These are phyloP conservation scores for Esox masquinongy DNA, from an alignment of 2,797 vertebrate genomes.

Conservation along the genomic window DNA sequence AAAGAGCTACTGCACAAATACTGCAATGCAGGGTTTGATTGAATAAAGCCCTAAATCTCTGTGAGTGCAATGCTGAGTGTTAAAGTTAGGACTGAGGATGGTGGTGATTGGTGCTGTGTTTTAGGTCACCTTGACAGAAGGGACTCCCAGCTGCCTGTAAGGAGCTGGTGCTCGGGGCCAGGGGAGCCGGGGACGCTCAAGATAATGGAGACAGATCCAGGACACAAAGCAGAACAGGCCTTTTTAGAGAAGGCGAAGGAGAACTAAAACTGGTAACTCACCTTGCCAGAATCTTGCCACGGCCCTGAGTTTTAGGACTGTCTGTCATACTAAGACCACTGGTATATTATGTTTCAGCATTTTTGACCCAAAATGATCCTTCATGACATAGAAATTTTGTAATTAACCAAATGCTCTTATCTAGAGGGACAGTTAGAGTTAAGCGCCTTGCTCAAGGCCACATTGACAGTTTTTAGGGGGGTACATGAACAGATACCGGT, in stretches of 20 bases:
- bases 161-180: slow-evolving; percentile 54
- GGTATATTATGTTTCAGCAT: neutral
- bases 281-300: slow-evolving; percentile 30
- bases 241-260: slow-evolving; percentile 34
- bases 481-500: too few species aligned
- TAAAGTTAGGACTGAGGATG: slow-evolving; percentile 6
- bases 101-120: slow-evolving; percentile 38
- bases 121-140: slow-evolving; percentile 73
- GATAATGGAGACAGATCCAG: slow-evolving; percentile 50
- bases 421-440: too few species aligned
- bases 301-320: neutral
- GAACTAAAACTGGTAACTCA: slow-evolving; percentile 43
- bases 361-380: neutral
- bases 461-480: too few species aligned
- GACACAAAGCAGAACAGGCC: slow-evolving; percentile 42
- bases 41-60: neutral
- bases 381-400: neutral
- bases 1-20: too few species aligned
- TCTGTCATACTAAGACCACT: neutral
- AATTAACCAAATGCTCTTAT: too few species aligned
- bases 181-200: slow-evolving; percentile 38
- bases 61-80: neutral
- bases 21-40: too few species aligned
- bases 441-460: too few species aligned
- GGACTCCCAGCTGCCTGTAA: slow-evolving; percentile 59